A percentile compares a stretch with the other conserved stretches of the same genome.
phyloP scores from a whole-genome alignment of 53 echinoderm and acorn worm species.

The Astropecten irregularis region DNA sequence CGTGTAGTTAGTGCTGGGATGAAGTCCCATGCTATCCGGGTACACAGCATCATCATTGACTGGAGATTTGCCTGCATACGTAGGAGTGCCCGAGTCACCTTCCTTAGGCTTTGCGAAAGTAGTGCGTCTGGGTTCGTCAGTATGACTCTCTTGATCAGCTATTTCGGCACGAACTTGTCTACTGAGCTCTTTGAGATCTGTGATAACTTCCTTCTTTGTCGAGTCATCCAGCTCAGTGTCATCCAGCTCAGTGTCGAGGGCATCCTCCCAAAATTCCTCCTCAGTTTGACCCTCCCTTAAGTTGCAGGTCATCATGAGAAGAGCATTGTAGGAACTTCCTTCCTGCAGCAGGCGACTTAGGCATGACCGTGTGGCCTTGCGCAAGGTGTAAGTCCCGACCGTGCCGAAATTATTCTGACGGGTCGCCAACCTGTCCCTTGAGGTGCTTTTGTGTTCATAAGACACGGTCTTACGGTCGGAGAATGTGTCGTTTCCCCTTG shows the following conservation, averaged over 20 bases:
- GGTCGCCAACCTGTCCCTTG: not conserved
- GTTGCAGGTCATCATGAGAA: slow-evolving; percentile 12
- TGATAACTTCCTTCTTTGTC: slow-evolving; percentile 14
- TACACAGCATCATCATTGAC: not conserved
- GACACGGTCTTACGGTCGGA: not conserved
- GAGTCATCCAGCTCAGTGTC: not conserved
- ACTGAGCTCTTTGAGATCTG: not conserved
- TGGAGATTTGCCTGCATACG: not conserved
- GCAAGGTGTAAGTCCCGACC: not conserved
- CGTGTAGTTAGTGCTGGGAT: slow-evolving; percentile 3
- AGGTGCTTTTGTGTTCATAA: not conserved
- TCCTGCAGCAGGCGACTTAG: slow-evolving; percentile 6
- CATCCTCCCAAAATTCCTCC: slow-evolving; percentile 6
- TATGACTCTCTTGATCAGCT: not conserved
- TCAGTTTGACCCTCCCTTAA: not conserved
- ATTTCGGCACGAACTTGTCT: not conserved
- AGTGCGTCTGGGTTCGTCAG: not conserved
- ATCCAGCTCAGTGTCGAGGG: not conserved
- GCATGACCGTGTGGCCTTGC: not conserved
- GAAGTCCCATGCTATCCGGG: no score
- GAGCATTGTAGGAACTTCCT: slow-evolving; percentile 16
- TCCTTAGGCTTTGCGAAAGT: not conserved
- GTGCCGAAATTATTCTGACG: slow-evolving; percentile 25
- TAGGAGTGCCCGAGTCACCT: not conserved
- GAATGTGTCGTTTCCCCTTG: not conserved